Evolutionary conservation across 2,113 vertebrate species (phyloP), one percentile per base, ranked within the genome.

Genomic region (Microcebus jonahi): DNA sequence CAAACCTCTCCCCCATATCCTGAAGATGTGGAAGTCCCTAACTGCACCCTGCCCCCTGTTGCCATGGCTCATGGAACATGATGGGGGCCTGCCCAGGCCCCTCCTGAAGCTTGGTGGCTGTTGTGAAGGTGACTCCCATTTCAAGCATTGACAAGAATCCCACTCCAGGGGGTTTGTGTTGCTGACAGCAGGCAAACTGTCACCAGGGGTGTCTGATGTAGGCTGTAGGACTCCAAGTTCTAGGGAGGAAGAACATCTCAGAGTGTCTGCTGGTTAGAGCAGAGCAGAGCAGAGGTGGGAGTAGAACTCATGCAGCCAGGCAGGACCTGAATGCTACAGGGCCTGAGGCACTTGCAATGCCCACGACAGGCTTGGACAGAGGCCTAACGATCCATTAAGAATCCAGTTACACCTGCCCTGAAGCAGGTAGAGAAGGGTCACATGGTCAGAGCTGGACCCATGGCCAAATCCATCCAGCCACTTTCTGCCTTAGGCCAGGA

Each of bases 61-160:
- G 14, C 21, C 5, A 1, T 13, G 17, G 18, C 17, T 39, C 15
- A 12, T 45, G 29, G 42, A 50, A 45, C 13, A 89, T 23, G 20
- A 61, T 8, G 34, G n/a, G 2, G n/a, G 2, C 4, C 27, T 13
- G 21, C n/a, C 18, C 10, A 53, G 20, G 68, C 2, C 7, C 7
- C 50, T 59, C 8, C 13, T 29, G 21, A 63, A 21, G 12, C 12
- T 65, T 48, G 31, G 31, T 63, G 42, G 48, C 4, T 34, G 4
- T 31, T 34, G 6, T 65, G 63, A 84, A 59, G 48, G 59, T 55
- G 15, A 57, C 31, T 48, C 65, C 18, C 55, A 8, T 39, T 68
- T 20, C 9, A 80, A 70, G 17, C 8, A 81, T 2, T 83, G 55
- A 76, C 29, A 79, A 55, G 29, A 84, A 85, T 77, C 4, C 25